Percentiles rank a stretch among this genome's conserved stretches.
Conservation (phyloP, 2,888 invertebrate species). For the Alviniconcha strummeri region DNA sequence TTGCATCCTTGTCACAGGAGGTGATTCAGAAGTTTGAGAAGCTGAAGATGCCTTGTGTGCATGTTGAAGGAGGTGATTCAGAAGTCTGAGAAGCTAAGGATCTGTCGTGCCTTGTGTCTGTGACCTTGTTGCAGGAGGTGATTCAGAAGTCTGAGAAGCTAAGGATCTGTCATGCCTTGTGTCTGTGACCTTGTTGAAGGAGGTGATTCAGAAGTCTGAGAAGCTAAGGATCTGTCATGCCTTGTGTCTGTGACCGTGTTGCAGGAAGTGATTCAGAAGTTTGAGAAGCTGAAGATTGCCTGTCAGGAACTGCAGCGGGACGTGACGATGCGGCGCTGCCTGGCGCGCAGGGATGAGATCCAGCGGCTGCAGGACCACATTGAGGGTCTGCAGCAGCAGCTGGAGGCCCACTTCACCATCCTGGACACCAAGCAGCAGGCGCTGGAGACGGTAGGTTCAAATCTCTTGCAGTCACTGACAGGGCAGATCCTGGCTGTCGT, state of each 20-base stretch:
- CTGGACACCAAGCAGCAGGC: conserved; percentile 65
- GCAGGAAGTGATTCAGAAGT: conserved; percentile 57
- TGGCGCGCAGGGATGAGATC: conserved; percentile 61
- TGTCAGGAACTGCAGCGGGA: conserved; percentile 83
- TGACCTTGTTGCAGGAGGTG: conserved; percentile 77
- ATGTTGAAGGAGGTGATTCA: conserved; percentile 77
- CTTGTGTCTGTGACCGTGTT: not conserved
- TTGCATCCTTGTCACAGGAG: too few relatives aligned
- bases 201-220: conserved; percentile 55
- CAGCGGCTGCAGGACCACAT: conserved; percentile 49
- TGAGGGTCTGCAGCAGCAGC: conserved; percentile 49
- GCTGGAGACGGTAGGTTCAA: conserved; percentile 62
- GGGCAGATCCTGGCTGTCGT: not conserved
- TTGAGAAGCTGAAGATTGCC: conserved; percentile 70
- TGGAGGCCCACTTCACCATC: conserved; percentile 54
- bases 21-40: conserved; percentile 58
- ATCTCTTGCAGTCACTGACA: conserved; percentile 8
- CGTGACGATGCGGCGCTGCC: conserved; percentile 79
- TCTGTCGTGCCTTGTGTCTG: conserved; percentile 75
- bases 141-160: too few relatives aligned
- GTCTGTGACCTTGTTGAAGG: conserved; percentile 40
- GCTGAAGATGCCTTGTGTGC: conserved; percentile 76
- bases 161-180: not conserved
- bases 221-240: not conserved
- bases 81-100: conserved; percentile 51